A percentile compares a stretch with the other conserved stretches of the same genome.
phyloP scores from a whole-genome alignment of 2,113 vertebrate species.

The Thinocorus orbignyianus region DNA sequence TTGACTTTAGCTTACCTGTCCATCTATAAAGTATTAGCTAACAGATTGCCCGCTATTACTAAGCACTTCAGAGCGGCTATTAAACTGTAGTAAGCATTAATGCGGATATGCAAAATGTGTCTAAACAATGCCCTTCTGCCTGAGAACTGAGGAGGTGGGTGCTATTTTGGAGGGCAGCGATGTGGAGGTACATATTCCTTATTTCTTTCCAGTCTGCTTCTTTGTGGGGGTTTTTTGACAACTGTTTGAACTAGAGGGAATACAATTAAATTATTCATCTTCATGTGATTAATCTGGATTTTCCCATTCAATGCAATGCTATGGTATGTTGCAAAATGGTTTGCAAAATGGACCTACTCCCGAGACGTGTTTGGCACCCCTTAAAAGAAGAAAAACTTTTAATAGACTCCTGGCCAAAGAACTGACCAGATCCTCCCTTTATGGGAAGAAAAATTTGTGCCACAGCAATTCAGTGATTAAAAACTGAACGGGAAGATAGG shows the following conservation, averaged over 20 bases:
- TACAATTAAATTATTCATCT: background rate
- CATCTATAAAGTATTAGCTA: background rate
- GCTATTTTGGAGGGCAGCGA: background rate
- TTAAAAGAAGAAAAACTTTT: background rate
- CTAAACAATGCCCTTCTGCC: background rate
- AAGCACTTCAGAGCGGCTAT: constrained; percentile 20
- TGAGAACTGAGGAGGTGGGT: background rate
- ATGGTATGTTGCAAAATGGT: background rate
- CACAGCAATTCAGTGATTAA: background rate
- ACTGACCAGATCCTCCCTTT: background rate
- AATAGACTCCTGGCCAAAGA: background rate
- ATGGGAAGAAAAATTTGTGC: background rate
- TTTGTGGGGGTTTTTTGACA: background rate
- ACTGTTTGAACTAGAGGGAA: background rate
- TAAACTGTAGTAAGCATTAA: background rate
- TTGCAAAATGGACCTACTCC: background rate
- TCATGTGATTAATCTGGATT: background rate
- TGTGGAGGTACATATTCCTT: background rate
- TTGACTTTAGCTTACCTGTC: background rate
- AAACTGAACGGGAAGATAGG: background rate
- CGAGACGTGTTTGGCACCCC: background rate
- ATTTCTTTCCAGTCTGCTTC: background rate
- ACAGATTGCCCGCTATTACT: background rate
- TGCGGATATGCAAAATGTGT: constrained; percentile 26
- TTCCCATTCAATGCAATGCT: background rate